Evolutionary conservation across 2,888 invertebrate genomes (phyloP).

Genomic region (Pristionchus exspectatus): DNA sequence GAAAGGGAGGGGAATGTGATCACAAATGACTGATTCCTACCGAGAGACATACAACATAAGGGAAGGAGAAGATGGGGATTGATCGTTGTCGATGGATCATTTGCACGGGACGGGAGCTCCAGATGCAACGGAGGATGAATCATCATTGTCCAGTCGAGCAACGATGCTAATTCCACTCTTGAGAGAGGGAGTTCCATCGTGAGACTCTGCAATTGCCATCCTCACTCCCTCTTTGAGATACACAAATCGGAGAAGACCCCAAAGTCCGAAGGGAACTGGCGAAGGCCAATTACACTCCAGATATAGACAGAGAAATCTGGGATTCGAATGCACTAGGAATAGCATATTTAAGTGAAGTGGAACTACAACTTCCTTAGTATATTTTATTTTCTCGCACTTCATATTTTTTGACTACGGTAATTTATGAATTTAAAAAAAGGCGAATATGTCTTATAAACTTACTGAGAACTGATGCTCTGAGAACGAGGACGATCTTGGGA

Average conservation of each 20-base stretch:
- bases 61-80: background rate
- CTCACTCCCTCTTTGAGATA: background rate
- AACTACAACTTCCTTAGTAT: background rate
- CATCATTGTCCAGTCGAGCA: conserved; percentile 49
- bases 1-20: conserved; percentile 11
- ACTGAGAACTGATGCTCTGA: conserved; percentile 48
- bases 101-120: conserved; percentile 20
- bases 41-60: background rate
- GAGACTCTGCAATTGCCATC: conserved; percentile 38
- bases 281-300: background rate
- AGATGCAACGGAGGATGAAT: conserved; percentile 43
- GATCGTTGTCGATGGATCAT: background rate
- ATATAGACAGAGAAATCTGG: background rate
- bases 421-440: too few relatives aligned
- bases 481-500: background rate
- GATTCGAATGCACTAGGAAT: background rate
- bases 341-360: background rate
- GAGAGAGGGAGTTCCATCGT: conserved; percentile 54
- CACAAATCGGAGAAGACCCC: background rate
- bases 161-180: conserved; percentile 49
- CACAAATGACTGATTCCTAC: conserved; percentile 39
- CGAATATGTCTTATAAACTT: background rate
- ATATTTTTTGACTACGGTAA: background rate
- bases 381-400: background rate
- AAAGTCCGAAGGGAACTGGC: background rate